Evolutionary conservation across 2,113 vertebrate genomes (phyloP).

Genomic region (Plectropomus leopardus): DNA sequence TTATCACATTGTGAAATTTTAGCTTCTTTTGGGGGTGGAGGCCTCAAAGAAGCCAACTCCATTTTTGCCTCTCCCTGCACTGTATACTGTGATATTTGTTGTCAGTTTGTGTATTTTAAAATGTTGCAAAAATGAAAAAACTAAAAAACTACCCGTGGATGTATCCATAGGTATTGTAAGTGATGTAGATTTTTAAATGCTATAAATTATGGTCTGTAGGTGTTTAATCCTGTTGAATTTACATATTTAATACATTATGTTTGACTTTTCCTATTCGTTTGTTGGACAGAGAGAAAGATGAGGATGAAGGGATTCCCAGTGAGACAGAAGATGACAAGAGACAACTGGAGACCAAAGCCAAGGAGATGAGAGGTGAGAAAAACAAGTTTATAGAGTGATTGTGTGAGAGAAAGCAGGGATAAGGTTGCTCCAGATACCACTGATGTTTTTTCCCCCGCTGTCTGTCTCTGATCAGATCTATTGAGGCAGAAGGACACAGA

Average conservation of each 20-base stretch:
- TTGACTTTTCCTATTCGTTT: not conserved
- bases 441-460: not conserved
- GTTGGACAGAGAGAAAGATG: conserved; percentile 91
- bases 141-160: too few relatives aligned
- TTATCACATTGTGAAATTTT: too few relatives aligned
- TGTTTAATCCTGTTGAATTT: not conserved
- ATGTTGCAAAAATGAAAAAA: too few relatives aligned
- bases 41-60: too few relatives aligned
- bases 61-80: too few relatives aligned
- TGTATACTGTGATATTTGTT: too few relatives aligned
- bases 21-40: too few relatives aligned
- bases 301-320: conserved; percentile 96
- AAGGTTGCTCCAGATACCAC: not conserved
- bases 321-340: conserved; percentile 96
- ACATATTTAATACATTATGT: not conserved
- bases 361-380: conserved; percentile 92
- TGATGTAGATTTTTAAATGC: not conserved
- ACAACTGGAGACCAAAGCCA: conserved; percentile 90
- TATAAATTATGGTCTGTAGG: not conserved
- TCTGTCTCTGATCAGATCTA: conserved; percentile 84
- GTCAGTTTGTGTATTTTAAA: too few relatives aligned
- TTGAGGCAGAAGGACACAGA: conserved; percentile 94
- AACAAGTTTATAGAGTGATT: not conserved
- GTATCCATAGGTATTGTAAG: not conserved
- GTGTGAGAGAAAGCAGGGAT: not conserved